Percentiles rank a stretch among this genome's conserved stretches.
Conservation (phyloP, 2,113 vertebrate genomes). For the Haemorhous mexicanus region DNA sequence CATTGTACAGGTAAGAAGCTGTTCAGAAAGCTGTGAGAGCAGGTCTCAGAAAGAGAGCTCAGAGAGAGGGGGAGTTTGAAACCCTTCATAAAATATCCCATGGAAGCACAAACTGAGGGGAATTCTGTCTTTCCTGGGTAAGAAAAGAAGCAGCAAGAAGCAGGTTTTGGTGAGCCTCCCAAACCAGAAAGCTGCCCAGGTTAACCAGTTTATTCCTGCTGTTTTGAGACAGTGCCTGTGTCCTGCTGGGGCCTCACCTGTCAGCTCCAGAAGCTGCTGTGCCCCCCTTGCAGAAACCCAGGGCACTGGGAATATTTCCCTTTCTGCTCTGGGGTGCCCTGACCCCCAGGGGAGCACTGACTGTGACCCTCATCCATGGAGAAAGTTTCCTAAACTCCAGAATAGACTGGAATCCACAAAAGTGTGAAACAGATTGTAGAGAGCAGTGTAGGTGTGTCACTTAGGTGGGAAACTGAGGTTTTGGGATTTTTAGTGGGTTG, state of each 20-base stretch:
- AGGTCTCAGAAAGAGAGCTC: not conserved
- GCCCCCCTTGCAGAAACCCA: too few relatives aligned
- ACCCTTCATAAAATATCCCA: not conserved
- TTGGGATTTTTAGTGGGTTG: too few relatives aligned
- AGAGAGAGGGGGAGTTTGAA: not conserved
- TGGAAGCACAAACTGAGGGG: not conserved
- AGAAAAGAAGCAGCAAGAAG: not conserved
- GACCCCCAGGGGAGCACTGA: too few relatives aligned
- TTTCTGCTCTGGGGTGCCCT: too few relatives aligned
- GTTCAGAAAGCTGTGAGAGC: not conserved
- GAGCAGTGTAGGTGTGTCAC: too few relatives aligned
- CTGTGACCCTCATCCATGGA: too few relatives aligned
- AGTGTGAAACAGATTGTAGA: too few relatives aligned
- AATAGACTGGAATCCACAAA: too few relatives aligned
- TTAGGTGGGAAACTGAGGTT: too few relatives aligned
- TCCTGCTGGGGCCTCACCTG: too few relatives aligned
- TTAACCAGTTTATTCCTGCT: fast-evolving
- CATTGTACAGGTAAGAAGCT: not conserved
- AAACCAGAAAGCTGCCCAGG: not conserved
- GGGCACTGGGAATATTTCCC: too few relatives aligned
- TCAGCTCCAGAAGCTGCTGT: not conserved
- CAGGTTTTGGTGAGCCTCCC: not conserved
- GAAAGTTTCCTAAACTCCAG: too few relatives aligned
- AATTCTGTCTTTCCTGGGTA: not conserved
- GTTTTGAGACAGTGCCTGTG: fast-evolving